Conservation (phyloP, 2,888 invertebrate species). For the Drosophila pseudotalamancana region DNA sequence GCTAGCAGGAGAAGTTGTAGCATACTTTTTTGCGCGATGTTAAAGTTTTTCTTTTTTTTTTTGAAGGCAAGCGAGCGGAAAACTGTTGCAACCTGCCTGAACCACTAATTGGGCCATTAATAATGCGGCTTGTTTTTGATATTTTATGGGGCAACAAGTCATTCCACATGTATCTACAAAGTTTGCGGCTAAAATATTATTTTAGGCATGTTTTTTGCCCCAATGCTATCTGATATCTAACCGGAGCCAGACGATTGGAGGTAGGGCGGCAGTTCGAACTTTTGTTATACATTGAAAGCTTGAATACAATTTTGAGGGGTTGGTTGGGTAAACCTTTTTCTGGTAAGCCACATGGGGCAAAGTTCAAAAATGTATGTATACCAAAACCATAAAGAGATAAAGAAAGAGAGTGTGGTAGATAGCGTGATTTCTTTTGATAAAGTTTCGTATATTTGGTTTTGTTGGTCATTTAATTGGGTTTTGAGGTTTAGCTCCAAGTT, state of each 20-base stretch:
- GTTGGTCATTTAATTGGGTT: constrained; percentile 57
- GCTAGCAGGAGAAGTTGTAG: constrained; percentile 34
- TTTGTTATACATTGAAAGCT: constrained; percentile 7
- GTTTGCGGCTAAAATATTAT: constrained; percentile 41
- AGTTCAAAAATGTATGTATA: constrained; percentile 19
- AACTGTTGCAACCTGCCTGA: constrained; percentile 28
- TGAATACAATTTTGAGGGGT: constrained; percentile 14
- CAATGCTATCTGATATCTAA: constrained; percentile 14
- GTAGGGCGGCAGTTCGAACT: constrained; percentile 5
- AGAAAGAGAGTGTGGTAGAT: background rate
- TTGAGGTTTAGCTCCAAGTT: constrained; percentile 14
- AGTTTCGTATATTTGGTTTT: constrained; percentile 44
- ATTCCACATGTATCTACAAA: constrained; percentile 26
- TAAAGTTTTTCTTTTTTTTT: constrained; percentile 7
- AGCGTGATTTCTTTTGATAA: constrained; percentile 28
- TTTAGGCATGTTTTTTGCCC: constrained; percentile 16
- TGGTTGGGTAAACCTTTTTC: constrained; percentile 28
- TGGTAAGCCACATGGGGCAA: constrained; percentile 18
- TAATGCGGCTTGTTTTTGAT: constrained; percentile 47
- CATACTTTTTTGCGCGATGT: constrained; percentile 38
- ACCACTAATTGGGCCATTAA: constrained; percentile 72
- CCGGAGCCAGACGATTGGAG: constrained; percentile 1
- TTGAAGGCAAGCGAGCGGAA: constrained; percentile 12
- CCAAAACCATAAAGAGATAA: background rate
- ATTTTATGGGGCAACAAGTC: constrained; percentile 61